A percentile compares a stretch with the other conserved stretches of the same genome.
Evolutionary conservation across 2,888 invertebrate species (phyloP).

Genomic region (Hemistola chrysoprasaria): DNA sequence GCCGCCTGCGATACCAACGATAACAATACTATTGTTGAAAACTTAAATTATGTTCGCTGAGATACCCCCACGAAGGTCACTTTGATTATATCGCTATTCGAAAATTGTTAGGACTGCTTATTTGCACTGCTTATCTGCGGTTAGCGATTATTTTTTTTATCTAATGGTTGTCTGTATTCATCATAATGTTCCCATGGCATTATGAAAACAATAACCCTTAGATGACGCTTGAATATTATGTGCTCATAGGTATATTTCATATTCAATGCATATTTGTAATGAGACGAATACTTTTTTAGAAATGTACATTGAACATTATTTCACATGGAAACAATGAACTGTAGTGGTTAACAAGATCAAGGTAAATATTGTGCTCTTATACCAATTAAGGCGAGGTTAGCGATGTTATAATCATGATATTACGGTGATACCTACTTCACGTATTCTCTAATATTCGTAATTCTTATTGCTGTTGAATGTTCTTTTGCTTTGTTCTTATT

Average conservation of each 20-base stretch:
- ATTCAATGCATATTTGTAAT: conserved; percentile 20
- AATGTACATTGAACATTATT: conserved; percentile 22
- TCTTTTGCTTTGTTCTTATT: no score
- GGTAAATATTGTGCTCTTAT: conserved; percentile 6
- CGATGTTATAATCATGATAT: no score
- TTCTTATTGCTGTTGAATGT: no score
- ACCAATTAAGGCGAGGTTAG: no score
- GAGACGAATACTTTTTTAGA: conserved; percentile 12
- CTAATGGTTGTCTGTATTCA: conserved; percentile 32
- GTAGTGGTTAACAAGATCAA: conserved; percentile 23
- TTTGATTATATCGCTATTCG: conserved; percentile 47
- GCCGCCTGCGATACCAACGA: conserved; percentile 41
- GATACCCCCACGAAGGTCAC: conserved; percentile 53
- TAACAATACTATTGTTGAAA: conserved; percentile 65
- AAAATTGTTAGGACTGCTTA: conserved; percentile 45
- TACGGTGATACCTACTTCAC: no score
- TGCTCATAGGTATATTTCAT: conserved; percentile 27
- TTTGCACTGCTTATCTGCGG: conserved; percentile 44
- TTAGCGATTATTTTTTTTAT: conserved; percentile 36
- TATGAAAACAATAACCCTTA: conserved; percentile 34
- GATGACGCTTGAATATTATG: no score
- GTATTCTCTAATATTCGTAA: no score
- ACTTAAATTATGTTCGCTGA: conserved; percentile 54
- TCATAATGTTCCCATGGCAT: conserved; percentile 39
- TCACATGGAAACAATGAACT: conserved; percentile 19